Percentiles rank a stretch among this genome's conserved stretches.
Evolutionary conservation across 2,113 vertebrate genomes (phyloP).

Genomic region (Murina feae): DNA sequence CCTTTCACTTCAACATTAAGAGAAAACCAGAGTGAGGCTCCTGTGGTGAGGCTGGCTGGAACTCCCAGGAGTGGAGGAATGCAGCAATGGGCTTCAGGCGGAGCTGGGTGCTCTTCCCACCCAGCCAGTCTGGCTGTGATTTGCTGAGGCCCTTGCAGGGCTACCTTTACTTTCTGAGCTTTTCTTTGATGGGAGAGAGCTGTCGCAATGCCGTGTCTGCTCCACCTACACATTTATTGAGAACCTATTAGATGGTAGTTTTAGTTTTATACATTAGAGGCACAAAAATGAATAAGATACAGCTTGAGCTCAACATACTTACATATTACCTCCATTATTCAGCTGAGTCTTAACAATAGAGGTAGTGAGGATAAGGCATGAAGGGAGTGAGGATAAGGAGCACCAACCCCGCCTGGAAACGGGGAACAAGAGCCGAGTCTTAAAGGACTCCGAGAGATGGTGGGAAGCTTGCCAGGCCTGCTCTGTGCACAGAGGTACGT

Average conservation of each 20-base stretch:
- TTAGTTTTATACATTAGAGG: background rate
- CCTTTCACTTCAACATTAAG: background rate
- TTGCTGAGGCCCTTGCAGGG: background rate
- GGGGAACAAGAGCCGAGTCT: background rate
- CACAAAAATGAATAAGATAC: background rate
- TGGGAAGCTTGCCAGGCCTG: background rate
- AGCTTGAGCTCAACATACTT: background rate
- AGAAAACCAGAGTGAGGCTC: background rate
- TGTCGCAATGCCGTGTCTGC: background rate
- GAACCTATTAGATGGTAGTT: background rate
- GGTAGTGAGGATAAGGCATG: background rate
- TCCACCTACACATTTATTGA: background rate
- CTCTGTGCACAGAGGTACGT: background rate
- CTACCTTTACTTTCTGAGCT: background rate
- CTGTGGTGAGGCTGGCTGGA: background rate
- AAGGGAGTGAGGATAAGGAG: background rate
- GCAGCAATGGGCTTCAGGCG: background rate
- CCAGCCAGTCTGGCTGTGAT: background rate
- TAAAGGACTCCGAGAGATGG: background rate
- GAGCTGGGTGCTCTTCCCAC: background rate
- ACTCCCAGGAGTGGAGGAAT: background rate
- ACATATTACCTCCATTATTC: background rate
- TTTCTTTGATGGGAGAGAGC: background rate
- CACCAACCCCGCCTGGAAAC: background rate
- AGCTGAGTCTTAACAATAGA: background rate